Conservation (phyloP, 2,888 invertebrate species). For the Euzetes globulus region DNA sequence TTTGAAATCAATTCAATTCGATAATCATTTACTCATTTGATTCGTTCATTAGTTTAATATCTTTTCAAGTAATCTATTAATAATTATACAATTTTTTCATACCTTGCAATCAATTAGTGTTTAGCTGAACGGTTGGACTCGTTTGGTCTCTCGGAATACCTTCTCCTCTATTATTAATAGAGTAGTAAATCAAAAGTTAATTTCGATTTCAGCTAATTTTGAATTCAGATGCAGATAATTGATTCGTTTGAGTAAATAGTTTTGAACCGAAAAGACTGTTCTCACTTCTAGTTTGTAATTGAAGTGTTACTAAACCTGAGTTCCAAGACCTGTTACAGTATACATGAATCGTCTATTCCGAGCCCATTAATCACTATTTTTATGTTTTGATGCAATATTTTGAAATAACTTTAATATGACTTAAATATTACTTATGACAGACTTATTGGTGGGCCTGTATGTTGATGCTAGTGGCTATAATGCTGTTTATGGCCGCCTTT, state of each 20-base stretch:
- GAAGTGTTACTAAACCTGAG: background rate
- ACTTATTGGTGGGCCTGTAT: constrained; percentile 94
- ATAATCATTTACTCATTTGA: background rate
- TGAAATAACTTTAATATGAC: background rate
- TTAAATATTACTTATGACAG: constrained; percentile 46
- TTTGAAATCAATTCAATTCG: background rate
- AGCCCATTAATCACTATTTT: background rate
- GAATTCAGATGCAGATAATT: background rate
- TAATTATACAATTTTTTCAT: background rate
- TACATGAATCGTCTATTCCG: too few species aligned
- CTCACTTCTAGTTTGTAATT: background rate
- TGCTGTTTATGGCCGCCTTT: constrained; percentile 93
- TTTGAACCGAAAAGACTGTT: background rate
- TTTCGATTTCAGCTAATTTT: background rate
- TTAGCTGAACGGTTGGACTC: too few species aligned
- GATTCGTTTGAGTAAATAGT: background rate
- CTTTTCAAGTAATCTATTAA: background rate
- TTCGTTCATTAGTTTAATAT: background rate
- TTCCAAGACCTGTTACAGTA: background rate
- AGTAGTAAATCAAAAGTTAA: background rate
- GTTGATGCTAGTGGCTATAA: constrained; percentile 78
- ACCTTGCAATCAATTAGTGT: too few species aligned
- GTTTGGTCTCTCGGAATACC: too few species aligned
- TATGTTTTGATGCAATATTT: too few species aligned
- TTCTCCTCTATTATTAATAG: background rate